Evolutionary conservation across 2,888 invertebrate species (phyloP), one percentile per base, ranked within the genome.

Genomic region (Anoncus sp.): DNA sequence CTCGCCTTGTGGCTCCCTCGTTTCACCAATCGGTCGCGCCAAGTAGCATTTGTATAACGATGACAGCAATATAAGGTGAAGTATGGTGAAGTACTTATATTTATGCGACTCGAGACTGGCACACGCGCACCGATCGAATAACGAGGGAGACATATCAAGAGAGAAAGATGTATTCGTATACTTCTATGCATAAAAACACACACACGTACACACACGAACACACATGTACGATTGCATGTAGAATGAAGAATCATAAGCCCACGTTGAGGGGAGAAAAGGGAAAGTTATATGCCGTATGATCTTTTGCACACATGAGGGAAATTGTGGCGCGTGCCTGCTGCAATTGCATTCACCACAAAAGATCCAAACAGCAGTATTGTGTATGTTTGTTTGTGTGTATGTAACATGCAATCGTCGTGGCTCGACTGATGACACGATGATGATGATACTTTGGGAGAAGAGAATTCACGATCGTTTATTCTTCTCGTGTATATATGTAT

Each of bases 321-420:
- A 73, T 69, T 69, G 69, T 35, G 73, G 57, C 77, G 49, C 77
- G 76, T 72, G 76, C 66, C 71, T 16, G 18, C 31, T 57, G 47
- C 62, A 66, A 66, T 57, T 12, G 66, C 38, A 35, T 51, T 47
- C 38, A 62, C 60, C 55, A 62, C 66, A 53, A 22, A 51, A 38
- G 47, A 49, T 45, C 35, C 22, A 49, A 45, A 35, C 51, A 47
- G n/a, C 5, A 16, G 31, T 47, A 22, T 66, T 14, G 16, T 66
- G n/a, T 24, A 2, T 43, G 45, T 16, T 35, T 22, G 31, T 7
- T 31, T 5, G 20, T 16, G 45, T 14, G 6, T 5, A n/a, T 16
- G 45, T 14, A 3, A 7, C 31, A 22, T n/a, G 16, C 35, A 10
- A 20, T 62, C 22, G 14, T 66, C 31, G 20, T 27, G 47, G 20